Evolutionary conservation across 2,113 vertebrate genomes (phyloP).

Genomic region (Tonatia bakeri): DNA sequence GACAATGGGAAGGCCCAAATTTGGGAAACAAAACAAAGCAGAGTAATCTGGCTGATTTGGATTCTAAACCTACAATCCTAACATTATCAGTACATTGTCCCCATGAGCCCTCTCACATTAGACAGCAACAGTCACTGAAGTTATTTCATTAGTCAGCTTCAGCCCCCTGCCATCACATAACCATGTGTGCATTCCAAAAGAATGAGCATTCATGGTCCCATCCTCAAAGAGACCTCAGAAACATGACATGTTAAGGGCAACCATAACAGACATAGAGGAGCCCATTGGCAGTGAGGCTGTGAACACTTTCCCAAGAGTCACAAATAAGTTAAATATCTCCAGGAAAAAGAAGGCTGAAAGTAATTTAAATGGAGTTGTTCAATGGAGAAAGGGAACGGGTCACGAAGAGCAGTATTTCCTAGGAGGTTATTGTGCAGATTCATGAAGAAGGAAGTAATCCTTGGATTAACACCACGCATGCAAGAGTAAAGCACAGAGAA

Average conservation of each 20-base stretch:
- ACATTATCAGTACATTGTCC: not conserved
- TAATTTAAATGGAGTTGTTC: not conserved
- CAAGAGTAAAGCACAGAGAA: not conserved
- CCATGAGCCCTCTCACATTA: not conserved
- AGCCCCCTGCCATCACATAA: not conserved
- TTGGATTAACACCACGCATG: not conserved
- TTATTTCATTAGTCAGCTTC: not conserved
- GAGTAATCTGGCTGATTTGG: not conserved
- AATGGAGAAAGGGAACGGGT: not conserved
- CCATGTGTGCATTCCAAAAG: not conserved
- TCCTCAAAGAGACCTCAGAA: not conserved
- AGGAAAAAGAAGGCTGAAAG: not conserved
- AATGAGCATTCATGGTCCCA: not conserved
- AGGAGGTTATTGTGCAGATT: not conserved
- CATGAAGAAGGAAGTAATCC: not conserved
- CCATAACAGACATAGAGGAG: not conserved
- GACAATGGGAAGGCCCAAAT: not conserved
- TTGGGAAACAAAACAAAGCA: not conserved
- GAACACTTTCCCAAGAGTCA: not conserved
- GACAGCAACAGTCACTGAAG: not conserved
- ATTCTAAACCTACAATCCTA: not conserved
- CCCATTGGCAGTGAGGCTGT: not conserved
- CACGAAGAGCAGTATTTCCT: not conserved
- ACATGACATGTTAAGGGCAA: not conserved
- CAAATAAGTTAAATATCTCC: not conserved